These are phyloP conservation scores for Alces alces DNA, from an alignment of 2,113 vertebrate species.

Conservation along the genomic window DNA sequence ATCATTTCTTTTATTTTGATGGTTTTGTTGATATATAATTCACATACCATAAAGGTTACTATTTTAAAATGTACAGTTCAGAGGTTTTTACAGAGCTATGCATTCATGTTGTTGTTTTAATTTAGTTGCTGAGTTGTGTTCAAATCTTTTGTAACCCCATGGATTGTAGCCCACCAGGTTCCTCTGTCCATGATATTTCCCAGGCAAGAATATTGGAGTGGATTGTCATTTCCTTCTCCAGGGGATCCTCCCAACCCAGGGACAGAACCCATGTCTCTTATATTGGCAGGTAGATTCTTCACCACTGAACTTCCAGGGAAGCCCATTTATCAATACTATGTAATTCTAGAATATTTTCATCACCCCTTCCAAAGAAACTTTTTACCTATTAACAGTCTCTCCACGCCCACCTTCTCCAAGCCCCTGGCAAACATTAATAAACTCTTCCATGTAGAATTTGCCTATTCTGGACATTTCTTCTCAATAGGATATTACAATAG, in stretches of 20 bases:
- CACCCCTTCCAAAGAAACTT: background rate
- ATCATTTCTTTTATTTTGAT: background rate
- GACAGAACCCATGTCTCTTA: background rate
- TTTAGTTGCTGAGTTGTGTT: background rate
- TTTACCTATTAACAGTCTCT: background rate
- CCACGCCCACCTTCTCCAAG: background rate
- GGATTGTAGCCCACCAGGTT: background rate
- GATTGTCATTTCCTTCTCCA: background rate
- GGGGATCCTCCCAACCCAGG: background rate
- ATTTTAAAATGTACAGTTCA: background rate
- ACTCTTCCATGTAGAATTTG: background rate
- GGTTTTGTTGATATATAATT: background rate
- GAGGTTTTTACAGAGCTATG: background rate
- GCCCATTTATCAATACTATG: background rate
- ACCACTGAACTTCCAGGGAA: background rate
- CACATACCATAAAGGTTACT: background rate
- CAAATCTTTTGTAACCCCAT: background rate
- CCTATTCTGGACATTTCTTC: background rate
- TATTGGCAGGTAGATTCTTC: background rate
- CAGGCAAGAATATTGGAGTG: background rate
- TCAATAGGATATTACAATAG: background rate
- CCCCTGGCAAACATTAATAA: background rate
- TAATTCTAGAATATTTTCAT: background rate
- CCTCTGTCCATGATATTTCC: background rate
- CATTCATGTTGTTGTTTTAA: background rate